These are phyloP conservation scores for Hydrophis major DNA, from an alignment of 2,797 vertebrate genomes.

Conservation along the genomic window DNA sequence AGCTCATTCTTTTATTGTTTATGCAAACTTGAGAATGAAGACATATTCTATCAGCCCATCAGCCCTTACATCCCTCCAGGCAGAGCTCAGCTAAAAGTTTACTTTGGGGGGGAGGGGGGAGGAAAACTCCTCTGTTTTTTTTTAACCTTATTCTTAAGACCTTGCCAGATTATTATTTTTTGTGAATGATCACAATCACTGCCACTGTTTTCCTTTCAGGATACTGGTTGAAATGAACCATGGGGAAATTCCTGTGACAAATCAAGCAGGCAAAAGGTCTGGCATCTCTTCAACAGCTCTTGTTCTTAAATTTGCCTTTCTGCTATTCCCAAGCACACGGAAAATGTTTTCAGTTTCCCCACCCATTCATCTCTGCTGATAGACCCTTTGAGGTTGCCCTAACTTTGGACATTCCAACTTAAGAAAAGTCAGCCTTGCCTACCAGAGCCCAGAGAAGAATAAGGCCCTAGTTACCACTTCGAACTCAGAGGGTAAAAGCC, in stretches of 20 bases:
- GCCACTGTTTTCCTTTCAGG: not conserved
- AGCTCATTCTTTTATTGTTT: not conserved
- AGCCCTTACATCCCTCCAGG: not conserved
- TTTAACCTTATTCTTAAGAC: not conserved
- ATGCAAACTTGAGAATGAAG: not conserved
- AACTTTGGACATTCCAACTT: not conserved
- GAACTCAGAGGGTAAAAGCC: not conserved
- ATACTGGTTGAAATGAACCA: not conserved
- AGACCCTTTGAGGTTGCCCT: not conserved
- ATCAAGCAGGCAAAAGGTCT: not conserved
- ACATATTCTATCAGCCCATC: not conserved
- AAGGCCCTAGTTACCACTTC: not conserved
- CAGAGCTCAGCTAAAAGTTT: not conserved
- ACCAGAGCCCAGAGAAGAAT: not conserved
- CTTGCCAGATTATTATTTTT: not conserved
- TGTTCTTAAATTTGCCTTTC: not conserved
- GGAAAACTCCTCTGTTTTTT: not conserved
- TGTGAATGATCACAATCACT: not conserved
- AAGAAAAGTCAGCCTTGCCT: not conserved
- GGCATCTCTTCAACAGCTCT: not conserved
- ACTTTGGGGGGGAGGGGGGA: not conserved
- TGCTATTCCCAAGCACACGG: not conserved
- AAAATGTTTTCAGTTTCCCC: not conserved
- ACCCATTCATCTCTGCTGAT: not conserved
- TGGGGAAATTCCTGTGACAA: not conserved